Evolutionary conservation across 2,888 invertebrate genomes (phyloP).

Genomic region (Tanypteryx hageni): DNA sequence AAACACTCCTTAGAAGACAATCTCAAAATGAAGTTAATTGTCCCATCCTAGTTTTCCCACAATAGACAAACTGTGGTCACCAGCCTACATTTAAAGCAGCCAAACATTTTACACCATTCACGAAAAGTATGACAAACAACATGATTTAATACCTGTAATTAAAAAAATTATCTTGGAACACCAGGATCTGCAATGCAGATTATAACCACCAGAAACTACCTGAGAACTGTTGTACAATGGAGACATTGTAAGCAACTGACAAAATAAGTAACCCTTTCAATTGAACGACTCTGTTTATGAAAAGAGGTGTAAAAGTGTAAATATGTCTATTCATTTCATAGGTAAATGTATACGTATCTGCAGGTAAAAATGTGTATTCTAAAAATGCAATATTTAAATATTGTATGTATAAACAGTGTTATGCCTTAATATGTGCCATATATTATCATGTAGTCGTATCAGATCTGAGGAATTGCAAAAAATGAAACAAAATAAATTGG

Average conservation of each 20-base stretch:
- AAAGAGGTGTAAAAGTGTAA: slow-evolving; percentile 62
- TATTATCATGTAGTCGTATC: slow-evolving; percentile 67
- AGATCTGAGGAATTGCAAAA: slow-evolving; percentile 67
- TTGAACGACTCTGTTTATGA: slow-evolving; percentile 45
- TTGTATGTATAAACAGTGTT: slow-evolving; percentile 68
- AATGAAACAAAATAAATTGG: slow-evolving; percentile 2
- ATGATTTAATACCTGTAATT: slow-evolving; percentile 58
- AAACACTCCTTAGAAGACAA: slow-evolving; percentile 25
- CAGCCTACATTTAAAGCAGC: slow-evolving; percentile 61
- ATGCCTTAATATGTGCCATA: slow-evolving; percentile 67
- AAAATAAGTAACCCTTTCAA: slow-evolving; percentile 56
- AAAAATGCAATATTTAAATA: slow-evolving; percentile 69
- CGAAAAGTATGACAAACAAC: slow-evolving; percentile 62
- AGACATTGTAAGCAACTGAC: slow-evolving; percentile 47
- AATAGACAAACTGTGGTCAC: slow-evolving; percentile 12
- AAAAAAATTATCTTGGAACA: slow-evolving; percentile 61
- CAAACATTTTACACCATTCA: slow-evolving; percentile 55
- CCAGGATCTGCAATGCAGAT: slow-evolving; percentile 59
- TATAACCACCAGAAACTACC: slow-evolving; percentile 60
- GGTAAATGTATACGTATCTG: slow-evolving; percentile 67
- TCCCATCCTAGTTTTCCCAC: slow-evolving; percentile 41
- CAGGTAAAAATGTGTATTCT: slow-evolving; percentile 68
- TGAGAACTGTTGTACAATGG: slow-evolving; percentile 62
- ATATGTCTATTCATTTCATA: slow-evolving; percentile 65
- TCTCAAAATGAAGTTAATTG: slow-evolving; percentile 46